Evolutionary conservation across 2,113 vertebrate species (phyloP).

Genomic region (Canis aureus): DNA sequence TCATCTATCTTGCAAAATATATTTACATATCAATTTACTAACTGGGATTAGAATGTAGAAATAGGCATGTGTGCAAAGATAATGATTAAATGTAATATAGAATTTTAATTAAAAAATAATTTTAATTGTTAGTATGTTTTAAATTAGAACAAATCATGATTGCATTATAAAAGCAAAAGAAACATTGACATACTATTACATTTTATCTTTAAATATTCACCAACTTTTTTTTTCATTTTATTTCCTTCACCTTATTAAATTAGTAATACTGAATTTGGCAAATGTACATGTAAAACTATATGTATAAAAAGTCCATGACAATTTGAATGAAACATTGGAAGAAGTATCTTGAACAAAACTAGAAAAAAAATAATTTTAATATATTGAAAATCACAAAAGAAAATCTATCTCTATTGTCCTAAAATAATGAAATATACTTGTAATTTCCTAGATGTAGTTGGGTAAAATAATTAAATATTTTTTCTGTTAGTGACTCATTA

Average conservation of each 20-base stretch:
- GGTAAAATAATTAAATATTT: not conserved
- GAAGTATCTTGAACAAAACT: not conserved
- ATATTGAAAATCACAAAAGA: not conserved
- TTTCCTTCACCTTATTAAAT: not conserved
- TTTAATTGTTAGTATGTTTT: not conserved
- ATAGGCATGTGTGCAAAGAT: not conserved
- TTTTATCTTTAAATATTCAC: conserved; percentile 15
- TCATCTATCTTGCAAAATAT: not conserved
- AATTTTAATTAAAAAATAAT: not conserved
- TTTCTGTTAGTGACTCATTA: not conserved
- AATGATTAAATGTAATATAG: not conserved
- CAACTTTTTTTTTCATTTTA: not conserved
- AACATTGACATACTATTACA: not conserved
- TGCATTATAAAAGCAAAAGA: not conserved
- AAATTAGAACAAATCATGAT: not conserved
- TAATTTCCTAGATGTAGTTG: not conserved
- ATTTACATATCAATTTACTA: conserved; percentile 12
- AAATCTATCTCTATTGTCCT: not conserved
- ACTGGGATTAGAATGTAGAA: not conserved
- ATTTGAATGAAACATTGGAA: not conserved
- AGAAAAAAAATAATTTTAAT: not conserved
- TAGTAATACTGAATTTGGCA: not conserved
- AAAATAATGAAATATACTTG: not conserved
- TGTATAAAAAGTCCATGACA: not conserved
- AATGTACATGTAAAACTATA: not conserved